Evolutionary conservation across 2,888 invertebrate species (phyloP).

Genomic region (Lepas anatifera): DNA sequence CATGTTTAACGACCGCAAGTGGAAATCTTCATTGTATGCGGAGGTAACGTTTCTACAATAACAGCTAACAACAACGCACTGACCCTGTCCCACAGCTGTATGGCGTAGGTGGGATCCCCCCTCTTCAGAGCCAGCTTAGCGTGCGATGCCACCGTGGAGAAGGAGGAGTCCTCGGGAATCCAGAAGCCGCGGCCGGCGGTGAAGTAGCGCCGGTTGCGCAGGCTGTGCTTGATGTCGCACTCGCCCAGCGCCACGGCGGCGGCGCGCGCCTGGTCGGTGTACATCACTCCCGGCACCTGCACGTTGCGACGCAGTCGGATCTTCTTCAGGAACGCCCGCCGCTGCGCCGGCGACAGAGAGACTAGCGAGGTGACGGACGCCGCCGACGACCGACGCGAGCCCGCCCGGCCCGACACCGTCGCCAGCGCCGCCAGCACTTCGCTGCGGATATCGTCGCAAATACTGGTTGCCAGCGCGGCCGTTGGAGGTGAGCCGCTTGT

Average conservation of each 20-base stretch:
- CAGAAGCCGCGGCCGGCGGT: background rate
- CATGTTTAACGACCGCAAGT: too few species aligned
- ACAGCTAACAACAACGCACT: too few species aligned
- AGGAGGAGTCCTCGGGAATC: background rate
- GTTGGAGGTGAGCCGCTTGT: background rate
- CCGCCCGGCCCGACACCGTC: background rate
- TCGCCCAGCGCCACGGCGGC: conserved; percentile 5
- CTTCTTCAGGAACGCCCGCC: conserved; percentile 2
- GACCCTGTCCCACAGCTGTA: background rate
- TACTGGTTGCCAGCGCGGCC: background rate
- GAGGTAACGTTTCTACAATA: too few species aligned
- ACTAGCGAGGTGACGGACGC: background rate
- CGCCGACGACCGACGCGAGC: background rate
- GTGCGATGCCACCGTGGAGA: background rate
- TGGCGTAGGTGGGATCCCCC: background rate
- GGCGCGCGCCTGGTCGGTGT: conserved; percentile 7
- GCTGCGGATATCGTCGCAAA: background rate
- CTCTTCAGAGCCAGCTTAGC: background rate
- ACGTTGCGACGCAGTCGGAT: background rate
- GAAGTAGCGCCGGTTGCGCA: background rate
- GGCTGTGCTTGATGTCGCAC: conserved; percentile 9
- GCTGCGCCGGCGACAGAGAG: conserved; percentile 1
- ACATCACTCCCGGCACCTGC: background rate
- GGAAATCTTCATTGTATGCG: too few species aligned
- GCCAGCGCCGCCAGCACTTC: background rate